A percentile compares a stretch with the other conserved stretches of the same genome.
Conservation (phyloP, 2,888 invertebrate species). For the Dusona sp. region DNA sequence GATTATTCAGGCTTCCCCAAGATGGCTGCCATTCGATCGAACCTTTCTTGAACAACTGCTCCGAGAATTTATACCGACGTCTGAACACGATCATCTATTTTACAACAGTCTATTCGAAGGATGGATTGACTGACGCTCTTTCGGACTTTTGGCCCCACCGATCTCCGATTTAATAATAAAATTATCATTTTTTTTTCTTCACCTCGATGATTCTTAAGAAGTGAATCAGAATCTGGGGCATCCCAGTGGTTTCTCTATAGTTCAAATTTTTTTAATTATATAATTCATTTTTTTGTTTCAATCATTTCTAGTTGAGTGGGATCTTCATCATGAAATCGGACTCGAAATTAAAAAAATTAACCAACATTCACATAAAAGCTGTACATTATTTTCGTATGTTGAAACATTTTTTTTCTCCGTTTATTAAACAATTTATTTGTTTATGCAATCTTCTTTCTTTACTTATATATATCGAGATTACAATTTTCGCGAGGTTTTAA, state of each 20-base stretch:
- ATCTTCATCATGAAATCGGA: too few relatives aligned
- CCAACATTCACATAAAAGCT: too few relatives aligned
- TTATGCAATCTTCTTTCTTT: neutral
- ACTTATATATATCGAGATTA: neutral
- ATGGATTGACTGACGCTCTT: constrained; percentile 20
- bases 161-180: constrained; percentile 42
- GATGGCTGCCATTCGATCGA: neutral
- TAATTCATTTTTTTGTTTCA: too few relatives aligned
- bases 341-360: too few relatives aligned
- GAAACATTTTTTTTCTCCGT: neutral
- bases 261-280: neutral
- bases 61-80: constrained; percentile 24
- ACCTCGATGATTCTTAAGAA: neutral
- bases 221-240: too few relatives aligned
- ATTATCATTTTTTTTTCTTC: constrained; percentile 20
- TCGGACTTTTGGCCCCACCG: constrained; percentile 21
- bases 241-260: too few relatives aligned
- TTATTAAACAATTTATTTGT: too few relatives aligned
- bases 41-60: neutral
- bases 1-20: constrained; percentile 35
- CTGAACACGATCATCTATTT: constrained; percentile 24
- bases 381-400: too few relatives aligned
- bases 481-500: neutral
- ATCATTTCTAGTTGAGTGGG: too few relatives aligned
- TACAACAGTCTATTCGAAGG: neutral